Base-by-base conservation (phyloP, 2,888 invertebrate species). In the Eupithecia centaureata region DNA sequence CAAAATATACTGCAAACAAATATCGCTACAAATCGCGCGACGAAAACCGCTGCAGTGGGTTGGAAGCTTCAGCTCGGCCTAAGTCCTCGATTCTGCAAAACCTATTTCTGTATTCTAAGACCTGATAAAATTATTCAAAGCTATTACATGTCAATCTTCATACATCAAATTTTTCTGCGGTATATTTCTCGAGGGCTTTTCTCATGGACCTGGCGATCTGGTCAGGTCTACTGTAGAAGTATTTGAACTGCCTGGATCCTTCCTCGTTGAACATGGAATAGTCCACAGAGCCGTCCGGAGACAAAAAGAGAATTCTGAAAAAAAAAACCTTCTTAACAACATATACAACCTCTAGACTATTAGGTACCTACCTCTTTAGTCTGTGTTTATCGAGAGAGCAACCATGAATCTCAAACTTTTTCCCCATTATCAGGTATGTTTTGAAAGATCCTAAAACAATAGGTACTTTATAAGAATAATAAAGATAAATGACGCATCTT, bases 231-330 rank as follows among this genome's bases (percentile, higher is more conserved):
- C 87, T 93, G 82, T 94, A 94, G 84, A 94, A 94, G 78, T 94
- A 95, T 72, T 94, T 94, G 79, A 95, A 94, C 63, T 95, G 92
- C 18, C 85, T 88, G 81, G 94, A 94, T 5, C 94, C 94, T 13
- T 93, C 91, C 76, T 94, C 94, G 82, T 95, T 95, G 76, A 86
- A 93, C 25, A 95, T 92, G 15, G 94, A 93, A 5, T 84, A 77
- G 77, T 94, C 92, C 0, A 95, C 91, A 22, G 86, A 76, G 0
- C 95, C 95, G 63, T 88, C 84, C 13, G 95, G 91, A 67, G 94
- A 93, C 66, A 95, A 86, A 83, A 96, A 96, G 30, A 96, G 85
- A 42, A 96, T 95, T 77, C 96, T 94, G 82, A 2, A 68, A 52
- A 22, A 62, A 47, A 57, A 57, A 32, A 32, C 5, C 12, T 57